Base-by-base conservation (phyloP, 2,888 invertebrate species). In the Graphium colonna region DNA sequence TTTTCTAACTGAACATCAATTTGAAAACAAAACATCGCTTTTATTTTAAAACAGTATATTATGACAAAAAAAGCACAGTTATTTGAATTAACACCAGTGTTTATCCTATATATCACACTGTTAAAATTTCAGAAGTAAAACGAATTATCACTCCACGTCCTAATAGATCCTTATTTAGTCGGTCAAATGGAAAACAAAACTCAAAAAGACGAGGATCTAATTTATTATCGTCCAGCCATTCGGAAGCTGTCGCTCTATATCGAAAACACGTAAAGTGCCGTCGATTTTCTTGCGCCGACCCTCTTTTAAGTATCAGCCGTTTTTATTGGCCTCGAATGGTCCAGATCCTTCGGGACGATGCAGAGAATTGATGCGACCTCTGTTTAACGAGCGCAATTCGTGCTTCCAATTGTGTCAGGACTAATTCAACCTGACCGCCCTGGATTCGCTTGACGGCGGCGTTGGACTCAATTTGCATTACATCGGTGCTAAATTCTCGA, bases 361-460 rank as follows among this genome's bases (percentile, higher is more conserved):
- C 44, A 13, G 39, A 44, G 53, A 53, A 53, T 53, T 53, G 53
- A 53, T 49, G 49, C 53, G 53, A 53, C 53, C 53, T 53, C 40
- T 53, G 53, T 43, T 53, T 53, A 53, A 53, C 53, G 49, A 53
- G 49, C 39, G 38, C 49, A 53, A 49, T 53, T 53, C 44, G 53
- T 49, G 53, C 43, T 49, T 48, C 44, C 49, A 53, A 53, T 53
- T 53, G 49, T 40, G 33, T 10, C 44, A 39, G 33, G 39, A 16
- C 44, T 49, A 49, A 49, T 40, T 53, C 31, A 44, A 45, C 44
- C 33, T 36, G 36, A 44, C 18, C 38, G 31, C 38, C 16, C 28
- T 38, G 31, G 38, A 39, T 8, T 40, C 49, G 44, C 49, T 44
- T 45, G 1, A 33, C 12, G 12, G 39, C 21, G 5, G 16, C 39